Evolutionary conservation across 2,797 vertebrate genomes (phyloP), one percentile per base, ranked within the genome.

Genomic region (Sorex maritimensis): DNA sequence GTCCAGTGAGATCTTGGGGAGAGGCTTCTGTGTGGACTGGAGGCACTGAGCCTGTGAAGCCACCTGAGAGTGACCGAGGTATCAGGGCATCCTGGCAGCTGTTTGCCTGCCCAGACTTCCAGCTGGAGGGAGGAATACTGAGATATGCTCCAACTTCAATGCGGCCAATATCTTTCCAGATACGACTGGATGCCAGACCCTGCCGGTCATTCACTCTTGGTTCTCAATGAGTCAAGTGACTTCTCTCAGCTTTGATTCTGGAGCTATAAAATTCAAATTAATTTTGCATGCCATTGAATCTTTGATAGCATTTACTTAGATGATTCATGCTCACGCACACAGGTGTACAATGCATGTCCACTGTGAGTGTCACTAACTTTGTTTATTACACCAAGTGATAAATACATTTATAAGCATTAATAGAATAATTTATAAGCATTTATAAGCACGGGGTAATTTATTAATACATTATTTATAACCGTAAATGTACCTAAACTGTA

Each of bases 1-100:
- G 78, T 73, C 30, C 75, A 73, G 23, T 14, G 30, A 55, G 84
- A 30, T 55, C 69, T 65, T 46, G 5, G 75, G 81, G 91, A 86
- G 11, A 4, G 73, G 10, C 6, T 34, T 46, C 1, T 10, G 8
- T 67, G 52, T 34, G 1, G 9, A 52, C 13, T 61, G 26, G 8
- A n/a, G 30, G 71, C 24, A 23, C 17, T 30, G 79, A 55, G 79
- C 24, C 41, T 34, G n/a, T 55, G 21, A 21, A 68, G 15, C 8
- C 23, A 68, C 30, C 28, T 58, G 30, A 75, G 72, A 17, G 21
- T 41, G 21, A 19, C 19, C 46, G 10, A 24, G 26, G n/a, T 26
- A 28, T 24, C 17, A 52, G 30, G 30, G 81, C 0, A 21, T 19
- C 26, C 30, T 92, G 23, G 41, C 10, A 52, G 12, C 12, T 69